Evolutionary conservation across 2,113 vertebrate genomes (phyloP).

Genomic region (Propithecus coquereli): DNA sequence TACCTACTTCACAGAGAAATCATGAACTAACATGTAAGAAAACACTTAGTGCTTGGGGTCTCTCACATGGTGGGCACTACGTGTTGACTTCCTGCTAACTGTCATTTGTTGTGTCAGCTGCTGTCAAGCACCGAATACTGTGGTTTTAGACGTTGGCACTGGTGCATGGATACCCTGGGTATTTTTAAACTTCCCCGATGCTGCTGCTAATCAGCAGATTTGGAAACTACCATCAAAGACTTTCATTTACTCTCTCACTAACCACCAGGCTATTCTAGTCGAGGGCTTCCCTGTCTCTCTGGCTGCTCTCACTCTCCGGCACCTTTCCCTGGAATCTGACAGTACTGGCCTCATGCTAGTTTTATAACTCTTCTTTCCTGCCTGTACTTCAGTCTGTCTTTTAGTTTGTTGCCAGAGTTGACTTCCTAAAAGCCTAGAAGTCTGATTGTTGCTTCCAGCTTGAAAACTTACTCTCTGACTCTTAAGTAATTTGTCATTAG

Average conservation of each 20-base stretch:
- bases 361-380: background rate
- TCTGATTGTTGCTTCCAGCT: background rate
- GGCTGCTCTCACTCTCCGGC: background rate
- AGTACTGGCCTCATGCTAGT: background rate
- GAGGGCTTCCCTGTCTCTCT: background rate
- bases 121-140: no score
- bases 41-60: background rate
- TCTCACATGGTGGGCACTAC: background rate
- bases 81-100: background rate
- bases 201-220: background rate
- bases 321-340: background rate
- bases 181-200: background rate
- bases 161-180: background rate
- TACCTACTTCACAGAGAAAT: background rate
- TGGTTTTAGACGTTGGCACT: background rate
- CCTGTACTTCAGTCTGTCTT: background rate
- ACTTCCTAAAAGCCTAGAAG: background rate
- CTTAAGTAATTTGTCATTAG: constrained; percentile 14
- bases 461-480: background rate
- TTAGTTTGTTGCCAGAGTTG: background rate
- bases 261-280: background rate
- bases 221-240: background rate
- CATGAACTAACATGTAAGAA: background rate
- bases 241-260: background rate
- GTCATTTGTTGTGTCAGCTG: background rate